These are phyloP conservation scores for Lasius platythorax DNA, from an alignment of 2,888 invertebrate species.

Conservation along the genomic window DNA sequence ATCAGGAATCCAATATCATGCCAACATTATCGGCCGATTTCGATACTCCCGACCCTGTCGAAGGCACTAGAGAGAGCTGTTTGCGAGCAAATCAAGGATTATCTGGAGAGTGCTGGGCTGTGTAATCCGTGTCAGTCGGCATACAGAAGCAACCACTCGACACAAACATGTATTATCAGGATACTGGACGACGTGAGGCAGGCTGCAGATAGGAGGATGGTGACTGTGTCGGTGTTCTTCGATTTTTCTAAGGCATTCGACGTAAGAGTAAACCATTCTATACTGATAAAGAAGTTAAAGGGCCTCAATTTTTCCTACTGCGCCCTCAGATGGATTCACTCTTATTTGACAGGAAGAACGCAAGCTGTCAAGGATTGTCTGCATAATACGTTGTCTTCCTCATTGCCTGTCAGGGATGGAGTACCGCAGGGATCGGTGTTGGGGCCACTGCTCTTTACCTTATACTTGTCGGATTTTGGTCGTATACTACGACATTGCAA, in stretches of 20 bases:
- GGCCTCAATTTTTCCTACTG: not conserved
- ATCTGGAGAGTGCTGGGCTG: not conserved
- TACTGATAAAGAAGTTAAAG: not conserved
- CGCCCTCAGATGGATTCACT: not conserved
- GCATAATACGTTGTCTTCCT: not conserved
- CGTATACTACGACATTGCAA: not conserved
- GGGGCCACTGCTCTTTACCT: not conserved
- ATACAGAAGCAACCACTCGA: not conserved
- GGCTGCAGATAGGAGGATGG: not conserved
- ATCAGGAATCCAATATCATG: not conserved
- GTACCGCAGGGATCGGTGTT: not conserved
- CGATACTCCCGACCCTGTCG: not conserved
- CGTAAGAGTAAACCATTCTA: not conserved
- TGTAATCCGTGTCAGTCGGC: not conserved
- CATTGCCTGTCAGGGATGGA: not conserved
- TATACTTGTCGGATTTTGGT: not conserved
- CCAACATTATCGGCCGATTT: not conserved
- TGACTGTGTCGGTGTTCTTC: not conserved
- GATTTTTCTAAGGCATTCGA: not conserved
- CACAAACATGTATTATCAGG: not conserved
- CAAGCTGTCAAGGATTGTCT: not conserved
- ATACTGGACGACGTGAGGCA: not conserved
- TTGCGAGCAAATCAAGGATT: not conserved
- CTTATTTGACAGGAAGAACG: not conserved
- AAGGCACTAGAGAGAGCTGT: not conserved